A percentile compares a stretch with the other conserved stretches of the same genome.
These are phyloP conservation scores for Esox niger DNA, from an alignment of 2,113 vertebrate species.

Conservation along the genomic window DNA sequence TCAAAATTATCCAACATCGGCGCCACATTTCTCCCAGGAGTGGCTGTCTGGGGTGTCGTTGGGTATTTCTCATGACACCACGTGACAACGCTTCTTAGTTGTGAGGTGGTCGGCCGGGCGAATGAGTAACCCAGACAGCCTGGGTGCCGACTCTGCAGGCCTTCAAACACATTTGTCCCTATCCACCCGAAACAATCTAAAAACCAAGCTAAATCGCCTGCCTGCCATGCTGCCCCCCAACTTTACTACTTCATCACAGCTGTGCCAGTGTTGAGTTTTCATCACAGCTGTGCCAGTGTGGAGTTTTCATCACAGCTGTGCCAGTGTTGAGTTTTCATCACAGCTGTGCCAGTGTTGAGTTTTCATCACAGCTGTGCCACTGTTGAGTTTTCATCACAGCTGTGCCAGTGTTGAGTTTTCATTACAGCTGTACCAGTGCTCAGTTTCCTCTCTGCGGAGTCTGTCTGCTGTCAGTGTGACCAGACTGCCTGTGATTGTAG, in stretches of 20 bases:
- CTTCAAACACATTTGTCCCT: constrained; percentile 32
- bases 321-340: not conserved
- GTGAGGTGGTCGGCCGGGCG: constrained; percentile 51
- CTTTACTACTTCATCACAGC: constrained; percentile 16
- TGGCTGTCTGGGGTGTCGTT: constrained; percentile 41
- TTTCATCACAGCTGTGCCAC: not conserved
- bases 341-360: constrained; percentile 20
- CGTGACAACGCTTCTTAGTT: constrained; percentile 50
- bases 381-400: too few relatives aligned
- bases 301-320: too few relatives aligned
- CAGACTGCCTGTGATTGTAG: constrained; percentile 39
- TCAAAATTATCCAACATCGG: constrained; percentile 45
- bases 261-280: constrained; percentile 27
- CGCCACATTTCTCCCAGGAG: constrained; percentile 27
- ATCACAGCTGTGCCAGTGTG: too few relatives aligned
- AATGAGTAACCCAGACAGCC: constrained; percentile 49
- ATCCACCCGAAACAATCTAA: constrained; percentile 50
- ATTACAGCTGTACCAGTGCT: not conserved
- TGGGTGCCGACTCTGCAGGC: constrained; percentile 49
- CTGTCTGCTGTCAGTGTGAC: constrained; percentile 35
- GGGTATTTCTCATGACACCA: constrained; percentile 61
- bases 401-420: too few relatives aligned
- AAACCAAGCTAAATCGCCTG: constrained; percentile 26
- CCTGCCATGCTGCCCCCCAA: constrained; percentile 16
- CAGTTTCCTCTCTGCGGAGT: constrained; percentile 22